Evolutionary conservation across 2,888 invertebrate genomes (phyloP), one percentile per base, ranked within the genome.

Genomic region (Ophion slaviceki): DNA sequence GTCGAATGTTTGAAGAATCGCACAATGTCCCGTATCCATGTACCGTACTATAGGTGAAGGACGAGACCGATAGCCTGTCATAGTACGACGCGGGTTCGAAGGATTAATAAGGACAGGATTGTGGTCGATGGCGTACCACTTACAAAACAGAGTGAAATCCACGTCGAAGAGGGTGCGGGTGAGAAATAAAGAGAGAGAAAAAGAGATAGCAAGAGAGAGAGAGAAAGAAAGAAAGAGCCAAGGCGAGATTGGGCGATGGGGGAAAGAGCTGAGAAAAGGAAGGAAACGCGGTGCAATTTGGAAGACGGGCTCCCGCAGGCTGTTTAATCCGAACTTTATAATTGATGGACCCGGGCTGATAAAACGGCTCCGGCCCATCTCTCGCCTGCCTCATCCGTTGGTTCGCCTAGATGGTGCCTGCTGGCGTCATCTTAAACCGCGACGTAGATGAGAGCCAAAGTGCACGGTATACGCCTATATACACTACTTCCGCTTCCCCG

Each of bases 251-350:
- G 53, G 14, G 53, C 17, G 17, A 53, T 53, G 14, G 53, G 53
- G 53, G 24, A n/a, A 67, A 47, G 72, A 71, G 64, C 47, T 57
- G 67, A 20, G 47, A 53, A 61, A 80, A 76, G n/a, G 64, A 67
- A 45, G 78, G 59, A 82, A 82, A 76, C 68, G 59, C 28, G 40
- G 45, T 82, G 79, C 66, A 67, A 85, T 82, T 81, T 66, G 79
- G 78, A 71, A 79, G 85, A 79, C 64, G 66, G 66, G 59, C 24
- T 68, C 71, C 82, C 82, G 85, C 82, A 61, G 79, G 78, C 82
- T 79, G 75, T 85, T 82, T 76, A 85, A 85, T 85, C 82, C 79
- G 82, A 85, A 85, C 79, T 85, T 85, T 85, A 85, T 85, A 85
- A 85, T 85, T 85, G 85, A 85, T 79, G 82, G 68, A 79, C 75